These are phyloP conservation scores for Calypte anna DNA, from an alignment of 2,113 vertebrate species.

Conservation along the genomic window DNA sequence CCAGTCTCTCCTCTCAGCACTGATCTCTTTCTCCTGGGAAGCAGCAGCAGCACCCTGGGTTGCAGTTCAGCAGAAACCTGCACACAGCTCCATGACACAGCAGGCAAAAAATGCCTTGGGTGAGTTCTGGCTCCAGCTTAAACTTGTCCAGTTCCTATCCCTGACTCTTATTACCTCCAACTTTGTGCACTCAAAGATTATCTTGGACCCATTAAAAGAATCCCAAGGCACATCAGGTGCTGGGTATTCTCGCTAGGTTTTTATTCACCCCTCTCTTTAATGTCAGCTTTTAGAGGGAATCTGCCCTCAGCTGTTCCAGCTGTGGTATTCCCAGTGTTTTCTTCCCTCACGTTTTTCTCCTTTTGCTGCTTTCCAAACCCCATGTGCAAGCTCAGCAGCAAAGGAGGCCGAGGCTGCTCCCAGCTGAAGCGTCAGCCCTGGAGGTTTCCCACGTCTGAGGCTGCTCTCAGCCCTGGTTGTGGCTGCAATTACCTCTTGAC, in stretches of 20 bases:
- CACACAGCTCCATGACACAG: rapidly evolving
- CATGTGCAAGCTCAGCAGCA: rapidly evolving
- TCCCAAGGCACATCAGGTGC: rapidly evolving
- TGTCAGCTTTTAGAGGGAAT: background rate
- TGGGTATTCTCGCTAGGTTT: background rate
- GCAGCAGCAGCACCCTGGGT: rapidly evolving
- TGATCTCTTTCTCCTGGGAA: rapidly evolving
- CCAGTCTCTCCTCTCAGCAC: background rate
- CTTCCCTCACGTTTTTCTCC: background rate
- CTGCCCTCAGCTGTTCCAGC: background rate
- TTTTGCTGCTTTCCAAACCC: background rate
- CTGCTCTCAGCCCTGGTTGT: too few species aligned
- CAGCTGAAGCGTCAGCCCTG: rapidly evolving
- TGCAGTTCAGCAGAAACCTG: too few species aligned
- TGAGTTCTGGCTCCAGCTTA: background rate
- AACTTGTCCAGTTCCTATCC: background rate
- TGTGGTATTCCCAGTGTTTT: background rate
- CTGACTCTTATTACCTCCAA: background rate
- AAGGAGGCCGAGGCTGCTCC: rapidly evolving
- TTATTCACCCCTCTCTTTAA: background rate
- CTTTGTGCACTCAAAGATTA: background rate
- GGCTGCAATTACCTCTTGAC: too few species aligned
- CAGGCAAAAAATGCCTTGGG: background rate
- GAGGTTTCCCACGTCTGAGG: background rate
- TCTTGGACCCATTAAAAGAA: background rate